phyloP scores from a whole-genome alignment of 2,113 vertebrate genomes.

The Melanerpes aurifrons region DNA sequence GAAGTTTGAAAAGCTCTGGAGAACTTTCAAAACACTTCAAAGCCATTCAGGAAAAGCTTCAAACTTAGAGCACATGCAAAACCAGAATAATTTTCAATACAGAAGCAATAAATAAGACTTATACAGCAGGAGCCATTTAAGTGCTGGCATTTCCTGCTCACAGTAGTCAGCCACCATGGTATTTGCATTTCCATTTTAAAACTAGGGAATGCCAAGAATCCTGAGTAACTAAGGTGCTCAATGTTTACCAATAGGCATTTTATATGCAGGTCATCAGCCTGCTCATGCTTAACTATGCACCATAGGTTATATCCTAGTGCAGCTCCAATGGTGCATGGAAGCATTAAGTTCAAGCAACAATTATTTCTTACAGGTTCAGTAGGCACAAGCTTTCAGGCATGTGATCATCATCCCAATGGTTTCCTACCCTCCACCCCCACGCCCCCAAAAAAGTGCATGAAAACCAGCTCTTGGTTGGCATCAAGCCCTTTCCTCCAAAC shows the following conservation, averaged over 20 bases:
- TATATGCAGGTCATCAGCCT: conserved; percentile 16
- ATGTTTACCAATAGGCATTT: conserved; percentile 15
- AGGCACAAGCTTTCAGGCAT: conserved; percentile 31
- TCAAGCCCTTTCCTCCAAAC: background rate
- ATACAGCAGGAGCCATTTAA: conserved; percentile 19
- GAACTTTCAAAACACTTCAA: conserved; percentile 42
- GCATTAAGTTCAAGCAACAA: conserved; percentile 23
- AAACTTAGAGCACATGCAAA: conserved; percentile 62
- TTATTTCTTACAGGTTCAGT: background rate
- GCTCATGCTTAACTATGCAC: conserved; percentile 31
- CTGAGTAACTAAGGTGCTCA: conserved; percentile 44
- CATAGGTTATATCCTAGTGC: background rate
- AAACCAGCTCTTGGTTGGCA: background rate
- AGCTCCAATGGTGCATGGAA: background rate
- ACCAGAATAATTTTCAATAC: background rate
- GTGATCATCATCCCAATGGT: background rate
- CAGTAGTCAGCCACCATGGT: background rate
- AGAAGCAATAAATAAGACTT: conserved; percentile 34
- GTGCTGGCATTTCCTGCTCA: conserved; percentile 18
- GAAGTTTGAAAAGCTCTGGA: conserved; percentile 33
- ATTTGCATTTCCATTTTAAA: conserved; percentile 40
- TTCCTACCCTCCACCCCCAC: background rate
- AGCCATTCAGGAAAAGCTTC: conserved; percentile 57
- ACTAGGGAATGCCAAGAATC: conserved; percentile 20
- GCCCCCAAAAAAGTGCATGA: background rate